These are phyloP conservation scores for Orcinus orca DNA, from an alignment of 2,113 vertebrate genomes.

Conservation along the genomic window DNA sequence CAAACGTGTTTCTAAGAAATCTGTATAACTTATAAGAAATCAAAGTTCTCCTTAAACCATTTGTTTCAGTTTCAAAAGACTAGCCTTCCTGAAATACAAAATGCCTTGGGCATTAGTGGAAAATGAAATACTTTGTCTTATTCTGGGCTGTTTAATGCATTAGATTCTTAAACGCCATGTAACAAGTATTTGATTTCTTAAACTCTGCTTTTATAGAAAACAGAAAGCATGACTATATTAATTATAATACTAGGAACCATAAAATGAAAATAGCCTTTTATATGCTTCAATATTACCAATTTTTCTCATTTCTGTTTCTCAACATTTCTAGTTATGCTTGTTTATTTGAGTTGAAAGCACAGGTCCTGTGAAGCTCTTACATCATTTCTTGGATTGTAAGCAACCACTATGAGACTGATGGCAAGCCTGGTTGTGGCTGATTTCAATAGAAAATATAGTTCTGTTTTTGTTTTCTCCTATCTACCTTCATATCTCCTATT, in stretches of 20 bases:
- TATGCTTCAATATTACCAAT: not conserved
- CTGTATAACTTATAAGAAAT: constrained; percentile 18
- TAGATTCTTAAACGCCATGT: constrained; percentile 62
- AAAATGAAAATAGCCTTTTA: not conserved
- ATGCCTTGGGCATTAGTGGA: constrained; percentile 53
- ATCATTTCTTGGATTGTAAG: constrained; percentile 5
- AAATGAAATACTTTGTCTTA: constrained; percentile 60
- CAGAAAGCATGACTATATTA: not conserved
- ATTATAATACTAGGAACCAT: not conserved
- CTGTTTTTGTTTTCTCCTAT: not conserved
- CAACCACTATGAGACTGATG: not conserved
- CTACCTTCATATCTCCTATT: not conserved
- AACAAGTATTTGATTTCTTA: constrained; percentile 60
- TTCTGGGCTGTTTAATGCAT: constrained; percentile 67
- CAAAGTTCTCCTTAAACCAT: constrained; percentile 31
- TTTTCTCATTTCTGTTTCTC: constrained; percentile 51
- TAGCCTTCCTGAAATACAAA: constrained; percentile 68
- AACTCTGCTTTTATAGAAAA: constrained; percentile 34
- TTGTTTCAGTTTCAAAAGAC: constrained; percentile 54
- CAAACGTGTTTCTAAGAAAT: not conserved
- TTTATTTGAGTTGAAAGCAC: constrained; percentile 17
- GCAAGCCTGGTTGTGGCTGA: not conserved
- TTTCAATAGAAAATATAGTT: not conserved
- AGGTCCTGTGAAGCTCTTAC: constrained; percentile 20
- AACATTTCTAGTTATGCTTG: constrained; percentile 39